These are phyloP conservation scores for Caenorhabditis briggsae DNA, from an alignment of 1,140 invertebrate genomes.

Conservation along the genomic window DNA sequence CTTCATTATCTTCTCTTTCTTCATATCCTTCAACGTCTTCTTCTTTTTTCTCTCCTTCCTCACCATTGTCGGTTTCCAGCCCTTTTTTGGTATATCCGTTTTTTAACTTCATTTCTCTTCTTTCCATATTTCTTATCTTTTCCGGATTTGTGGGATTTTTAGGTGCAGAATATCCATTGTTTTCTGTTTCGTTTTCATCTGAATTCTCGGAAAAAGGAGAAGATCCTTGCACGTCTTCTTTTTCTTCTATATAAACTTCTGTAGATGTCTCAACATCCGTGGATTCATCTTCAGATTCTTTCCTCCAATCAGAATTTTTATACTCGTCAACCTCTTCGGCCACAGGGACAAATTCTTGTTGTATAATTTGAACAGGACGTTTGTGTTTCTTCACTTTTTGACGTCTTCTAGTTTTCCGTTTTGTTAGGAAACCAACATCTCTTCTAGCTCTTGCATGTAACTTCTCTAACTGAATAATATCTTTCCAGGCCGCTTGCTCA, in stretches of 20 bases:
- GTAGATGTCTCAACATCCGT: not conserved
- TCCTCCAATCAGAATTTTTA: not conserved
- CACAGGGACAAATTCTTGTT: not conserved
- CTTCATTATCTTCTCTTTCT: not conserved
- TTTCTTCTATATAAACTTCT: too few relatives aligned
- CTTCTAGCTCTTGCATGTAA: not conserved
- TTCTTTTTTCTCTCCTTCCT: not conserved
- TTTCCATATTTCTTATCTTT: not conserved
- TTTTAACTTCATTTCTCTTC: constrained; percentile 8
- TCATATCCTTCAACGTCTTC: not conserved
- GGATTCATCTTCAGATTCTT: constrained; percentile 7
- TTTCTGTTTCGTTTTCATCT: not conserved
- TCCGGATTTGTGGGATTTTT: too few relatives aligned
- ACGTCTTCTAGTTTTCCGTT: not conserved
- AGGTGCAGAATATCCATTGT: not conserved
- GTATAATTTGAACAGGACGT: not conserved
- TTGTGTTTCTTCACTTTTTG: constrained; percentile 6
- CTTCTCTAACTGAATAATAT: not conserved
- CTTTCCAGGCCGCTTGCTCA: constrained; percentile 16
- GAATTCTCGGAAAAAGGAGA: too few relatives aligned
- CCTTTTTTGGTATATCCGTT: not conserved
- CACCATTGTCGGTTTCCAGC: not conserved
- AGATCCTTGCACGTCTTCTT: too few relatives aligned
- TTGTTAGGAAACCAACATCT: not conserved
- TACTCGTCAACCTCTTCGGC: not conserved